phyloP scores from a whole-genome alignment of 2,113 vertebrate genomes.

The Amia ocellicauda region DNA sequence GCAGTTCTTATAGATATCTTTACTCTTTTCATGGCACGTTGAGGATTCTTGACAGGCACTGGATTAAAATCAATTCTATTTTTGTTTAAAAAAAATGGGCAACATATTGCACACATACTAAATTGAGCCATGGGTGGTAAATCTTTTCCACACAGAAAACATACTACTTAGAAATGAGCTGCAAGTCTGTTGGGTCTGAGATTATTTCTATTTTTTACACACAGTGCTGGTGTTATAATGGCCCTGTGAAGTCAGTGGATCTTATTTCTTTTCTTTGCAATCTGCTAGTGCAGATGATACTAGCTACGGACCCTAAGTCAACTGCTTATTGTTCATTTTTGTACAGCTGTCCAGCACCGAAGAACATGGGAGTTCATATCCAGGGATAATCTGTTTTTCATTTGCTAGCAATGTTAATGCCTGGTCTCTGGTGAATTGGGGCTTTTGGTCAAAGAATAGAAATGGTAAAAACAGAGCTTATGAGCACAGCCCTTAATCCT shows the following conservation, averaged over 20 bases:
- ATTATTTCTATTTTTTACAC: constrained; percentile 47
- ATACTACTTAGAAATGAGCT: constrained; percentile 35
- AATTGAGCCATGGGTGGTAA: constrained; percentile 62
- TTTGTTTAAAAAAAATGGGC: constrained; percentile 35
- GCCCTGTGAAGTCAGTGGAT: constrained; percentile 44
- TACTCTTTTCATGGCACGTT: constrained; percentile 32
- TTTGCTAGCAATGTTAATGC: constrained; percentile 58
- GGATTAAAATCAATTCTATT: constrained; percentile 44
- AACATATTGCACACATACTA: constrained; percentile 46
- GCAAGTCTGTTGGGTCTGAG: constrained; percentile 39
- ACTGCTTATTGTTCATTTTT: constrained; percentile 49
- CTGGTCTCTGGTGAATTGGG: constrained; percentile 50
- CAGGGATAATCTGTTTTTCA: constrained; percentile 66
- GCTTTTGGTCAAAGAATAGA: constrained; percentile 60
- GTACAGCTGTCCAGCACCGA: constrained; percentile 52
- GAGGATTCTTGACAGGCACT: constrained; percentile 52
- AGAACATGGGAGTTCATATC: constrained; percentile 60
- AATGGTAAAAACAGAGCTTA: constrained; percentile 38
- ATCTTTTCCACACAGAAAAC: constrained; percentile 39
- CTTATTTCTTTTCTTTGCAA: constrained; percentile 42
- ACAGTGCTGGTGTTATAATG: constrained; percentile 23
- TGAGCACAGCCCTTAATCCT: constrained; percentile 49
- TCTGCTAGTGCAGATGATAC: constrained; percentile 48
- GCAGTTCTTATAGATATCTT: constrained; percentile 1
- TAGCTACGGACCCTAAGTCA: constrained; percentile 37